Evolutionary conservation across 2,797 vertebrate species (phyloP).

Genomic region (Coracias cyanogaster): DNA sequence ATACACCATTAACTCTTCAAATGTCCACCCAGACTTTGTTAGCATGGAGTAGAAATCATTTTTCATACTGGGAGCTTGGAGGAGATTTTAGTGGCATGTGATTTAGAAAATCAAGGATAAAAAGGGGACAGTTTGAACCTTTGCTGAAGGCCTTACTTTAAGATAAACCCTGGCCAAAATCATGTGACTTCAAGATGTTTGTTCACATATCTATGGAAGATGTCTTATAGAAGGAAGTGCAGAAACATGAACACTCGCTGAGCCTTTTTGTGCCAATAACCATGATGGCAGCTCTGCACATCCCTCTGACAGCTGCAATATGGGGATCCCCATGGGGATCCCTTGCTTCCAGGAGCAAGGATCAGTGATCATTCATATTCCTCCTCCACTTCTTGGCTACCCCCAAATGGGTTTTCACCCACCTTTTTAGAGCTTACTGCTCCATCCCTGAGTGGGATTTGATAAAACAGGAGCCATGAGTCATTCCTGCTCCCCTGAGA

Average conservation of each 20-base stretch:
- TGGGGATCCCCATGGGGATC: not conserved
- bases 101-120: not conserved
- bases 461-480: not conserved
- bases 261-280: not conserved
- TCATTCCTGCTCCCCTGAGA: not conserved
- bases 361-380: not conserved
- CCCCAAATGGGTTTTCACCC: not conserved
- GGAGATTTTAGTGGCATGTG: not conserved
- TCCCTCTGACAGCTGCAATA: not conserved
- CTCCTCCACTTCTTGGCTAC: not conserved
- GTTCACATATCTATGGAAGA: not conserved
- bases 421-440: not conserved
- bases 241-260: not conserved
- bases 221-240: not conserved
- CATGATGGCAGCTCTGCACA: not conserved
- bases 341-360: too few relatives aligned
- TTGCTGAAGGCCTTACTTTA: not conserved
- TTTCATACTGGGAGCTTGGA: not conserved
- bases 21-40: not conserved
- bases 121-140: not conserved
- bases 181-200: not conserved
- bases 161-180: not conserved
- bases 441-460: not conserved
- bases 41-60: not conserved
- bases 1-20: conserved; percentile 11